These are phyloP conservation scores for Apamea crenata DNA, from an alignment of 2,888 invertebrate genomes.

Conservation along the genomic window DNA sequence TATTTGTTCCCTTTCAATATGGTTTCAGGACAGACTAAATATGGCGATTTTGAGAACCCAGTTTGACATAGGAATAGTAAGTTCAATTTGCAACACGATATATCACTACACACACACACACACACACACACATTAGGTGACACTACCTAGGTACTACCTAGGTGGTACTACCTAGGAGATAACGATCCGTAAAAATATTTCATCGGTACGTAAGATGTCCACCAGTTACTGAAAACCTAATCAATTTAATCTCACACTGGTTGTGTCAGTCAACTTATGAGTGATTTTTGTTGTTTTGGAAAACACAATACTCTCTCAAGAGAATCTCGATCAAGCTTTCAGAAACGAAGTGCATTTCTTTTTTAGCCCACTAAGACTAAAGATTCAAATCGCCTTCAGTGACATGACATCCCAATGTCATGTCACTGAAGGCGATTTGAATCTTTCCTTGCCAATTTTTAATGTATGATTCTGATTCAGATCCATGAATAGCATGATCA, in stretches of 20 bases:
- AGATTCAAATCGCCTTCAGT: no score
- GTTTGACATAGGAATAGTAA: background rate
- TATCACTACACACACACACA: no score
- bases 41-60: background rate
- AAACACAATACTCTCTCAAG: background rate
- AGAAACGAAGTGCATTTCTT: background rate
- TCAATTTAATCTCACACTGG: slow-evolving; percentile 3
- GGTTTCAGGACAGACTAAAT: slow-evolving; percentile 11
- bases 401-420: no score
- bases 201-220: slow-evolving; percentile 23
- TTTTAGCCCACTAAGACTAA: no score
- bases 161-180: no score
- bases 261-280: slow-evolving; percentile 23
- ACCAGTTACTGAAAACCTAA: slow-evolving; percentile 10
- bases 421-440: background rate
- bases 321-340: background rate
- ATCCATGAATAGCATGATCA: background rate
- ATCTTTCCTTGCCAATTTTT: background rate
- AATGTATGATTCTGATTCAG: no score
- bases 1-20: slow-evolving; percentile 14
- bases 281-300: background rate
- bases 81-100: background rate
- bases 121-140: no score
- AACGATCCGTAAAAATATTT: background rate
- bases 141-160: no score